phyloP scores from a whole-genome alignment of 1,140 invertebrate species.

The Grapholita molesta region DNA sequence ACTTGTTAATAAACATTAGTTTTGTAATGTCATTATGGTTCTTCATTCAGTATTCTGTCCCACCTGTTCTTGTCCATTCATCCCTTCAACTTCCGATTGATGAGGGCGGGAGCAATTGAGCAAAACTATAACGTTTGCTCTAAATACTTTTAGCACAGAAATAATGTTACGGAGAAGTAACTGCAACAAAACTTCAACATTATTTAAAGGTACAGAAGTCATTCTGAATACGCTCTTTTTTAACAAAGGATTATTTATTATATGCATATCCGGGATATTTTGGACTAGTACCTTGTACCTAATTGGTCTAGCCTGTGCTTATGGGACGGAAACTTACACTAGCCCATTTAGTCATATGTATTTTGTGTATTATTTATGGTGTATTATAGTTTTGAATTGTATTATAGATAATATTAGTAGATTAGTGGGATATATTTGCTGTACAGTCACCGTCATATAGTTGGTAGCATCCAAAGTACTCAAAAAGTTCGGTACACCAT shows the following conservation, averaged over 20 bases:
- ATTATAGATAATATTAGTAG: neutral
- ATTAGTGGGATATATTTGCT: neutral
- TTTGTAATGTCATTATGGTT: constrained; percentile 60
- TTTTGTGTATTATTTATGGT: neutral
- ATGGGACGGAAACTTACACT: neutral
- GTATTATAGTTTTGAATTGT: neutral
- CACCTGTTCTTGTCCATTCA: constrained; percentile 47
- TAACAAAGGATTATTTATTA: too few relatives aligned
- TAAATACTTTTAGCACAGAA: constrained; percentile 5
- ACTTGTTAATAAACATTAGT: constrained; percentile 74
- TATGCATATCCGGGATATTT: too few relatives aligned
- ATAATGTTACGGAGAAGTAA: too few relatives aligned
- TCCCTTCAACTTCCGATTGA: constrained; percentile 32
- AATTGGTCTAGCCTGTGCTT: neutral
- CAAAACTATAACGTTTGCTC: neutral
- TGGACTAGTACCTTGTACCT: neutral
- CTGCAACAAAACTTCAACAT: too few relatives aligned
- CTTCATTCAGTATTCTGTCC: constrained; percentile 54
- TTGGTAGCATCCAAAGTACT: too few relatives aligned
- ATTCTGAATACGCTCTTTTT: too few relatives aligned
- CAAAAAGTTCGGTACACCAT: too few relatives aligned
- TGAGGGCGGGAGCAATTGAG: neutral
- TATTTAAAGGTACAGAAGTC: neutral
- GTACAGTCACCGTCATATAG: too few relatives aligned
- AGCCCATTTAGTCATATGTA: neutral